A percentile compares a stretch with the other conserved stretches of the same genome.
Evolutionary conservation across 35 echinoderm and acorn worm genomes (phyloP).

Genomic region (Ophioderma brevispina): DNA sequence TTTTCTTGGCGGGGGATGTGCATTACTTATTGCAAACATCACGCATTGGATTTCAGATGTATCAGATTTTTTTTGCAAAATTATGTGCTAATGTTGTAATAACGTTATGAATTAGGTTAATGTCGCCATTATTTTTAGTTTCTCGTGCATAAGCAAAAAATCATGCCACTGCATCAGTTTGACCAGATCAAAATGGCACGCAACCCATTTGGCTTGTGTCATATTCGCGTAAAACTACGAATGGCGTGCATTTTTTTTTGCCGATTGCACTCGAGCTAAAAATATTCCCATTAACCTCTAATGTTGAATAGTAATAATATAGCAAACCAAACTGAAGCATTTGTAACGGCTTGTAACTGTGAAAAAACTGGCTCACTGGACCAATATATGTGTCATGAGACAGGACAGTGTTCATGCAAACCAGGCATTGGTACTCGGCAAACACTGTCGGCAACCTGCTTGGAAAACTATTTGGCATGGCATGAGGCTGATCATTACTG

Average conservation of each 20-base stretch:
- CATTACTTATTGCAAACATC: no score
- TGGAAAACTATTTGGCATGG: conserved; percentile 77
- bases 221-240: neutral
- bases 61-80: no score
- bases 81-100: no score
- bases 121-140: no score
- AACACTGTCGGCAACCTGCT: conserved; percentile 58
- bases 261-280: neutral
- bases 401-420: conserved; percentile 85
- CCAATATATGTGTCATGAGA: conserved; percentile 47
- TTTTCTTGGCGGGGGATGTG: no score
- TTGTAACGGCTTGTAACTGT: conserved; percentile 76
- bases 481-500: conserved; percentile 70
- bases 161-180: no score
- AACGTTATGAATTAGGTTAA: no score
- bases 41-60: no score
- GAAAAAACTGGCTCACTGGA: conserved; percentile 41
- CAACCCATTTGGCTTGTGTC: neutral
- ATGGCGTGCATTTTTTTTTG: no score
- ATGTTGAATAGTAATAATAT: neutral
- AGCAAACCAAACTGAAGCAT: neutral
- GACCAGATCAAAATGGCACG: no score
- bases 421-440: conserved; percentile 56
- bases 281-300: neutral
- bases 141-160: no score